Base-by-base conservation (phyloP, 2,113 vertebrate species). In the Zapus hudsonius region DNA sequence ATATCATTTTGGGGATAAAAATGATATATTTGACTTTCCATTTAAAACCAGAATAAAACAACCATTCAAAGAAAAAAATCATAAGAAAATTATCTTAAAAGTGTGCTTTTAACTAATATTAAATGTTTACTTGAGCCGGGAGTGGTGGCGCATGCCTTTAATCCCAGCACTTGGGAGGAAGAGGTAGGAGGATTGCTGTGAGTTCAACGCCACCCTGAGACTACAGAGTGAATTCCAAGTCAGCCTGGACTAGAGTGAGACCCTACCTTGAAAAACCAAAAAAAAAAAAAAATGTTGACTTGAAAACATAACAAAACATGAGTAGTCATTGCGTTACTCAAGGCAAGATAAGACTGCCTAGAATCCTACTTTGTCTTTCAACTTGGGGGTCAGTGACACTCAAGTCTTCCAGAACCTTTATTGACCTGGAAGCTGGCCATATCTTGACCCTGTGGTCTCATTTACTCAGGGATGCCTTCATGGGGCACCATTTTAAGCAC, bases 21-120 rank as follows among this genome's bases (percentile, higher is more conserved):
- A 86, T 82, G 61, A 31, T 44, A 82, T 63, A 80, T n/a, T 29
- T 55, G n/a, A 2, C 84, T 92, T 88, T 84, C 64, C 44, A 80
- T 44, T 92, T 73, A 69, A 29, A 92, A 79, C 66, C 79, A 73
- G 92, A 84, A 79, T 44, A 31, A 27, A 66, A 33, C n/a, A n/a
- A n/a, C n/a, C n/a, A n/a, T 33, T 66, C 64, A 66, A 33, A 33
- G 33, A 33, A 33, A 33, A 66, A 64, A 66, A 66, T 17, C n/a
- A 66, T 31, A 66, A 66, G 63, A 66, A 66, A 66, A 31, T 5
- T 33, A 66, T 66, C 33, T 66, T 27, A 66, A 66, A 31, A 7
- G 11, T 52, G 52, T 52, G 2, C 52, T 52, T 52, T 52, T 52
- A 47, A 47, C 12, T 47, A 52, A 13, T 52, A 52, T 52, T 66